phyloP scores from a whole-genome alignment of 2,888 invertebrate species.

The Lymantria monacha region DNA sequence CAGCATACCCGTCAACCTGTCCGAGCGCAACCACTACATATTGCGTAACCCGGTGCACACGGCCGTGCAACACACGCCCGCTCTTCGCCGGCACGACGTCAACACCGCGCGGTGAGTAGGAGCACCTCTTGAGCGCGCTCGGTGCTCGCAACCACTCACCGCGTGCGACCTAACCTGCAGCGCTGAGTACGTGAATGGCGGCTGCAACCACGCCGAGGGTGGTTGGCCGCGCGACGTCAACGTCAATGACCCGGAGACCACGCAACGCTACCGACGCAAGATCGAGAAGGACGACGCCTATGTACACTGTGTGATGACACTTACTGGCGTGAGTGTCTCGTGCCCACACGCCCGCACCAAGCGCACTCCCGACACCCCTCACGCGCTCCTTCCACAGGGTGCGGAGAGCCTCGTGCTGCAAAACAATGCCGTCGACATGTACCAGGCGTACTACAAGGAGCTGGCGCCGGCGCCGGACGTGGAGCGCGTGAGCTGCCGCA shows the following conservation, averaged over 20 bases:
- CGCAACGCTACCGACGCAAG: conserved; percentile 88
- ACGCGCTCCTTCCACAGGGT: conserved; percentile 52
- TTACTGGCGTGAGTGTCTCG: conserved; percentile 53
- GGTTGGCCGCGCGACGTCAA: conserved; percentile 92
- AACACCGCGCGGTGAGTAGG: conserved; percentile 80
- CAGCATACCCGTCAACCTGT: conserved; percentile 49
- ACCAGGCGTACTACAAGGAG: conserved; percentile 92
- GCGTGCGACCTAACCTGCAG: conserved; percentile 42
- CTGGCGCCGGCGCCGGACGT: conserved; percentile 84
- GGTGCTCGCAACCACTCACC: neutral
- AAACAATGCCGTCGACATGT: conserved; percentile 96
- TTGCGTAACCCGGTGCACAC: conserved; percentile 78
- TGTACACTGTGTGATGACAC: conserved; percentile 82
- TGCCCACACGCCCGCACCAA: too few species aligned
- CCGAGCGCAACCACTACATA: conserved; percentile 60
- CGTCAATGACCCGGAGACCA: conserved; percentile 85
- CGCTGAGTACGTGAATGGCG: conserved; percentile 79
- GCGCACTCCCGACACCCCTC: too few species aligned
- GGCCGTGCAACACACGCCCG: conserved; percentile 68
- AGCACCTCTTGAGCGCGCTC: neutral
- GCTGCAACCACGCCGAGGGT: conserved; percentile 89
- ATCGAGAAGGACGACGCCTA: conserved; percentile 83
- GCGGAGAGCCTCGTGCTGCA: conserved; percentile 93
- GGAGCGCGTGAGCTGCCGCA: conserved; percentile 86
- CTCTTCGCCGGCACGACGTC: conserved; percentile 63